phyloP scores from a whole-genome alignment of 2,888 invertebrate genomes.

The Platycheirus albimanus region DNA sequence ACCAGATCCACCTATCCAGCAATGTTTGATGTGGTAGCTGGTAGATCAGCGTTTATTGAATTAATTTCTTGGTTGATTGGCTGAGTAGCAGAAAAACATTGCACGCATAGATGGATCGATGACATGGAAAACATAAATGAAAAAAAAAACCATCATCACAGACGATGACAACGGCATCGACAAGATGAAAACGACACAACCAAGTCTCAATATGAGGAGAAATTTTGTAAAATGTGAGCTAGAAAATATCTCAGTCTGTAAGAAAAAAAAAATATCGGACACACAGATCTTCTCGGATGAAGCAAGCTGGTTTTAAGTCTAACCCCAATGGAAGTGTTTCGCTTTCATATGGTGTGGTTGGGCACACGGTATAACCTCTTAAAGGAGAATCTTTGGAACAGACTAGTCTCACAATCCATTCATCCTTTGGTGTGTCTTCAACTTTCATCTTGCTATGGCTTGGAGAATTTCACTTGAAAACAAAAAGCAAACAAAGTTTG shows the following conservation, averaged over 20 bases:
- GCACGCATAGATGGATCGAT: constrained; percentile 29
- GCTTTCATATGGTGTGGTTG: neutral
- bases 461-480: constrained; percentile 18
- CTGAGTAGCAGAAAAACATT: constrained; percentile 26
- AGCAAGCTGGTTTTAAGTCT: neutral
- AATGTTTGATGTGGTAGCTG: constrained; percentile 24
- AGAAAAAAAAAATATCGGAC: neutral
- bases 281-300: constrained; percentile 9
- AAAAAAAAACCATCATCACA: no score
- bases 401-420: constrained; percentile 36
- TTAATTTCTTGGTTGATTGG: constrained; percentile 67
- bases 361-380: constrained; percentile 2
- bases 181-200: no score
- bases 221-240: constrained; percentile 48
- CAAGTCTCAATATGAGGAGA: constrained; percentile 43
- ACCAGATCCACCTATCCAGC: constrained; percentile 41
- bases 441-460: constrained; percentile 3
- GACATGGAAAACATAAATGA: constrained; percentile 10
- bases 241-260: constrained; percentile 1
- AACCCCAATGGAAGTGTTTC: constrained; percentile 42
- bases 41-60: constrained; percentile 57
- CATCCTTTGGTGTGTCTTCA: constrained; percentile 29
- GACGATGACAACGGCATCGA: neutral
- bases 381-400: constrained; percentile 48
- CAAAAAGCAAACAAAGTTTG: neutral